A percentile compares a stretch with the other conserved stretches of the same genome.
Conservation (phyloP, 2,888 invertebrate genomes). For the Caenorhabditis sulstoni region DNA sequence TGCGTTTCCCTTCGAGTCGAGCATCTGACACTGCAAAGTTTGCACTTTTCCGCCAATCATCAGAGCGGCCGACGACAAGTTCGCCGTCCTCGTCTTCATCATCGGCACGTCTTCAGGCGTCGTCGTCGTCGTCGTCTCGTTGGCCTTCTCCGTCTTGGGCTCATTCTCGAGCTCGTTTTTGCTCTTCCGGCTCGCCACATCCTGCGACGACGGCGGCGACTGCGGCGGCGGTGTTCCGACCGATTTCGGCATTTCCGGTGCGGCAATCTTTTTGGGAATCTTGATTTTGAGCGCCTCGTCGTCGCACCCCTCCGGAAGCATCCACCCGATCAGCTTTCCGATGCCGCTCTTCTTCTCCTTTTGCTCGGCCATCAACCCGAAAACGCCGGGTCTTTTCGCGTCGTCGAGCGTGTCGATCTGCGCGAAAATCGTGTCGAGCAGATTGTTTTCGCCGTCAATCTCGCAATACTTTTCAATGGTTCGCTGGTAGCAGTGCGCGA, state of each 20-base stretch:
- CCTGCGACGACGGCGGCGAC: too few relatives aligned
- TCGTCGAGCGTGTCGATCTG: conserved; percentile 19
- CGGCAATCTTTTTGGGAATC: conserved; percentile 27
- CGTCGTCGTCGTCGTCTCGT: conserved; percentile 2
- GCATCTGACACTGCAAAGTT: conserved; percentile 49
- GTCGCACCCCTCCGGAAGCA: conserved; percentile 44
- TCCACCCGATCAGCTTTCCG: conserved; percentile 36
- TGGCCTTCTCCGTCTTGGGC: background rate
- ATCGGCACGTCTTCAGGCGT: background rate
- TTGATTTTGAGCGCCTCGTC: conserved; percentile 36
- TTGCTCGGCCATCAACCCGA: conserved; percentile 17
- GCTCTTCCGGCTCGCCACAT: too few relatives aligned
- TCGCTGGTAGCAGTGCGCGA: conserved; percentile 42
- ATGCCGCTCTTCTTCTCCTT: conserved; percentile 30
- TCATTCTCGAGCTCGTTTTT: background rate
- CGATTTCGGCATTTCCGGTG: conserved; percentile 27
- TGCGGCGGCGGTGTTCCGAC: conserved; percentile 15
- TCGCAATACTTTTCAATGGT: conserved; percentile 40
- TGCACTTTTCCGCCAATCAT: conserved; percentile 32
- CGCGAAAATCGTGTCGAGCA: conserved; percentile 47
- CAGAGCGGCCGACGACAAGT: conserved; percentile 32
- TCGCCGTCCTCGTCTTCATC: conserved; percentile 21
- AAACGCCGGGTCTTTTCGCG: conserved; percentile 7
- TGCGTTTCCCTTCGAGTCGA: conserved; percentile 32
- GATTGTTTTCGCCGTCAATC: conserved; percentile 40